Evolutionary conservation across 2,113 vertebrate species (phyloP).

Genomic region (Neogobius melanostomus): DNA sequence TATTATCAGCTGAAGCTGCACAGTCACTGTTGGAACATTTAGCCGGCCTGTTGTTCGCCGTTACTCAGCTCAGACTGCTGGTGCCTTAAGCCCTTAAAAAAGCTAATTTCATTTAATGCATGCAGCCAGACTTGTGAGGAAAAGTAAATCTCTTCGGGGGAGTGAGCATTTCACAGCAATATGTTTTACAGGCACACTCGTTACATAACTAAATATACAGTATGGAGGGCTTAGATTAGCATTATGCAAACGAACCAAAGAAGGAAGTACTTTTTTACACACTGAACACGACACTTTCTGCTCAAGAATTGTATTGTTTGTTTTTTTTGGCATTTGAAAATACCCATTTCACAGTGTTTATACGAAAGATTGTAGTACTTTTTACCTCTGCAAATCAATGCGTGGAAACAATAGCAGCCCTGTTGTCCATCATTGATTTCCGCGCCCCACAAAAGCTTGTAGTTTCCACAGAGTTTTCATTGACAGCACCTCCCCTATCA

Average conservation of each 20-base stretch:
- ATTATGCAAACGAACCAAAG: background rate
- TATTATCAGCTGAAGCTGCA: background rate
- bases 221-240: background rate
- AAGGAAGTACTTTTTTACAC: background rate
- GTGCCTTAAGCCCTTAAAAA: slow-evolving; percentile 38
- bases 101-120: slow-evolving; percentile 50
- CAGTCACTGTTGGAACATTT: slow-evolving; percentile 2
- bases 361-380: background rate
- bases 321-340: no score
- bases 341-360: no score
- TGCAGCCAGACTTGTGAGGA: slow-evolving; percentile 25
- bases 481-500: slow-evolving; percentile 39
- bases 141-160: slow-evolving; percentile 38
- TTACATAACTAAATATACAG: slow-evolving; percentile 49
- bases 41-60: background rate
- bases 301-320: no score
- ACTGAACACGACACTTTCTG: no score
- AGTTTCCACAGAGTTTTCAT: background rate
- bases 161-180: slow-evolving; percentile 41
- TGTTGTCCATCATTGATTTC: slow-evolving; percentile 13
- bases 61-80: slow-evolving; percentile 4
- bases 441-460: slow-evolving; percentile 16
- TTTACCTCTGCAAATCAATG: slow-evolving; percentile 18
- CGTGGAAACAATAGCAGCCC: slow-evolving; percentile 25
- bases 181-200: slow-evolving; percentile 25